phyloP scores from a whole-genome alignment of 2,888 invertebrate genomes.

The Podotricha telesiphe region DNA sequence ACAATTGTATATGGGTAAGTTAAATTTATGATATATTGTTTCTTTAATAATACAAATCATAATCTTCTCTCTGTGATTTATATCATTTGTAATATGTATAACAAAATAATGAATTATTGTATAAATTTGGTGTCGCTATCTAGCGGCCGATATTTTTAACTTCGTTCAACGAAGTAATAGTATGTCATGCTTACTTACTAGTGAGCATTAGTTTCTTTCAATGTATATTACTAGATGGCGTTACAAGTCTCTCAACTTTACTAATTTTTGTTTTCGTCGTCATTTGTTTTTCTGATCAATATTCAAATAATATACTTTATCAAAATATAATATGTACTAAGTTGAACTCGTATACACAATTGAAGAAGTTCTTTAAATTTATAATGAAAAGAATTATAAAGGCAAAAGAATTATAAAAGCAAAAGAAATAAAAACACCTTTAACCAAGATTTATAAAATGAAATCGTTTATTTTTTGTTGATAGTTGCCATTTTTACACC shows the following conservation, averaged over 20 bases:
- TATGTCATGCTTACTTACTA: not conserved
- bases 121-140: not conserved
- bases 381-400: too few species aligned
- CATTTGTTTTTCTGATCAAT: not conserved
- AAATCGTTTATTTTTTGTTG: too few species aligned
- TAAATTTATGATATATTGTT: not conserved
- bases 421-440: too few species aligned
- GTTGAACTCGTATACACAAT: too few species aligned
- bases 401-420: too few species aligned
- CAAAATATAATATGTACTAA: too few species aligned
- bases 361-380: too few species aligned
- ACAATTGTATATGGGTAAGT: slow-evolving; percentile 73
- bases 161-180: too few species aligned
- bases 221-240: slow-evolving; percentile 10
- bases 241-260: not conserved
- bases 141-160: not conserved
- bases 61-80: too few species aligned
- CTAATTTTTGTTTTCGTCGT: not conserved
- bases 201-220: slow-evolving; percentile 1
- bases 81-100: not conserved
- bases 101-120: not conserved
- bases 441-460: too few species aligned
- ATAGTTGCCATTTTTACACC: too few species aligned
- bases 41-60: not conserved
- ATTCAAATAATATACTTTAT: not conserved